These are phyloP conservation scores for Poeciliopsis presidionis DNA, from an alignment of 2,797 vertebrate genomes.

Conservation along the genomic window DNA sequence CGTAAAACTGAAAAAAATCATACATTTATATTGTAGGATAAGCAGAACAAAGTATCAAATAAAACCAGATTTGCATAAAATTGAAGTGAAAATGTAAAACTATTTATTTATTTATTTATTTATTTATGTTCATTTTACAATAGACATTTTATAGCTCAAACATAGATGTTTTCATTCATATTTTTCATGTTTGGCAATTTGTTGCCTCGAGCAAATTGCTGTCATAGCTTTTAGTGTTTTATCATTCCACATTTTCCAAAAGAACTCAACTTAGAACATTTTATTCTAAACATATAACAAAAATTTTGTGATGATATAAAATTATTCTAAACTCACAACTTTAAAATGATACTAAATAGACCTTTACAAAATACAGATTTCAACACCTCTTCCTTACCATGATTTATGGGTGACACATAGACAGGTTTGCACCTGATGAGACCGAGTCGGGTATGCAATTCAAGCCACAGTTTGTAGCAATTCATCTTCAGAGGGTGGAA, in stretches of 20 bases:
- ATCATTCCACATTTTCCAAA: not conserved
- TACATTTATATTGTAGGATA: not conserved
- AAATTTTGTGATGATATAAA: not conserved
- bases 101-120: no score
- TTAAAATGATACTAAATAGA: not conserved
- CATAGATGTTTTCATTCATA: not conserved
- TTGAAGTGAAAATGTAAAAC: not conserved
- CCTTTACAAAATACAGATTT: not conserved
- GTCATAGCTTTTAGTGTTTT: not conserved
- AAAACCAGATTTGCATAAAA: not conserved
- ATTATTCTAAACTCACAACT: not conserved
- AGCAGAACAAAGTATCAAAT: not conserved
- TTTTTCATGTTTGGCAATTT: not conserved
- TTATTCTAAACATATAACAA: not conserved
- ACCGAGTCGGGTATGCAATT: slow-evolving; percentile 78
- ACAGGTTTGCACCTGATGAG: slow-evolving; percentile 83
- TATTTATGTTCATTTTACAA: not conserved
- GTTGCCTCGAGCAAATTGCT: not conserved
- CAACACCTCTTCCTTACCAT: slow-evolving; percentile 79
- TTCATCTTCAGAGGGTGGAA: slow-evolving; percentile 86
- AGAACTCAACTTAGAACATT: not conserved
- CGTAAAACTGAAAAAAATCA: not conserved
- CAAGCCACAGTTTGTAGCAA: slow-evolving; percentile 93
- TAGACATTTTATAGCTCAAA: not conserved
- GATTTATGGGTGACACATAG: slow-evolving; percentile 86